phyloP scores from a whole-genome alignment of 53 echinoderm and acorn worm genomes.

The Arbacia lixula region DNA sequence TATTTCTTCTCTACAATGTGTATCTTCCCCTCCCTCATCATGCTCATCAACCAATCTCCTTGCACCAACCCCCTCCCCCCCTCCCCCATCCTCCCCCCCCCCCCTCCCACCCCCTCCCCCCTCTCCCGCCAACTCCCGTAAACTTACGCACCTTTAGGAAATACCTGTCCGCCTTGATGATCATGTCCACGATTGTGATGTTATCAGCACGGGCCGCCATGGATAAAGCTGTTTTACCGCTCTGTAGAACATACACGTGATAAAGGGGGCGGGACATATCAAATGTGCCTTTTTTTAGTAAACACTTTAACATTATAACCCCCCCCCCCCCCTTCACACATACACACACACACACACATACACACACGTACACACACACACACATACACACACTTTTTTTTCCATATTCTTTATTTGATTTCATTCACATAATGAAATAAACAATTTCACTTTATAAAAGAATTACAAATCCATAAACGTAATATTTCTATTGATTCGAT shows the following conservation, averaged over 20 bases:
- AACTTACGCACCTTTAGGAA: slow-evolving; percentile 22
- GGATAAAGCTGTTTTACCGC: slow-evolving; percentile 82
- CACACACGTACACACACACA: background rate
- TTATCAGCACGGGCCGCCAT: slow-evolving; percentile 95
- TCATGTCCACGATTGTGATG: slow-evolving; percentile 91
- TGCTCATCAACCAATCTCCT: too few species aligned
- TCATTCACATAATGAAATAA: too few species aligned
- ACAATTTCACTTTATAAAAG: too few species aligned
- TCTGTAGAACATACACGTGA: slow-evolving; percentile 27
- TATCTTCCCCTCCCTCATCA: too few species aligned
- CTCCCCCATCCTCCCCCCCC: too few species aligned
- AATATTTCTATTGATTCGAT: too few species aligned
- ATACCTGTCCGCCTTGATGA: slow-evolving; percentile 90
- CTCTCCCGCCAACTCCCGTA: too few species aligned
- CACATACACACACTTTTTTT: background rate
- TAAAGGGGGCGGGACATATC: background rate
- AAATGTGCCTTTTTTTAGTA: background rate
- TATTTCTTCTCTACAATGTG: too few species aligned
- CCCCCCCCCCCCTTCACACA: background rate
- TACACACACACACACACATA: background rate
- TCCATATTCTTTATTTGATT: too few species aligned
- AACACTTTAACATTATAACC: background rate
- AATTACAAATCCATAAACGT: too few species aligned
- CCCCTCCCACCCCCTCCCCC: too few species aligned
- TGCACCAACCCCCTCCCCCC: too few species aligned